These are phyloP conservation scores for Sula dactylatra DNA, from an alignment of 2,113 vertebrate genomes.

Conservation along the genomic window DNA sequence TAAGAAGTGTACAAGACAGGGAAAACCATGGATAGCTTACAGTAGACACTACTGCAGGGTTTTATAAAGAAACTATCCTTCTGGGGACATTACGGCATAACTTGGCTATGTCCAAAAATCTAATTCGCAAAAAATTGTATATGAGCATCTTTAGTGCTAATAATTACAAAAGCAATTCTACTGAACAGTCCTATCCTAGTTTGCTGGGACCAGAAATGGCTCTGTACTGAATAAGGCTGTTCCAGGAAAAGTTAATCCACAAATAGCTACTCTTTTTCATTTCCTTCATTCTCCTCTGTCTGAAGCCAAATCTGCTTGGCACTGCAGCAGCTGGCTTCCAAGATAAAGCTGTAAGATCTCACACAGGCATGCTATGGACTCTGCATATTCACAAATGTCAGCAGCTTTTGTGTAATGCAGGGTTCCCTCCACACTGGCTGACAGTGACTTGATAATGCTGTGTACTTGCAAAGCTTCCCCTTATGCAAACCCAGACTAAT, in stretches of 20 bases:
- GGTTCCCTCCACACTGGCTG: background rate
- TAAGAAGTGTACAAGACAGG: background rate
- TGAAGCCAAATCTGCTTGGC: conserved; percentile 23
- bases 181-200: background rate
- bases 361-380: background rate
- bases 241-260: conserved; percentile 12
- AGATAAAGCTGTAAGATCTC: background rate
- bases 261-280: background rate
- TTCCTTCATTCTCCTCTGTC: background rate
- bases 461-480: background rate
- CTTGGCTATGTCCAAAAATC: background rate
- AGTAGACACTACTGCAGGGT: background rate
- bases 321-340: conserved; percentile 5
- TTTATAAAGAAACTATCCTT: background rate
- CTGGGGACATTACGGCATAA: background rate
- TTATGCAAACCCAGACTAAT: background rate
- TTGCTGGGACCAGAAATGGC: background rate
- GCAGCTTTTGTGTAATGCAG: background rate
- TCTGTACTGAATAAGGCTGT: background rate
- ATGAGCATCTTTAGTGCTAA: background rate
- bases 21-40: background rate
- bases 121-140: background rate
- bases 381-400: background rate
- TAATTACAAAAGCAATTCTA: background rate
- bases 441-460: background rate